Conservation (phyloP, 2,797 vertebrate species). For the Parauchenoglanis ngamensis region DNA sequence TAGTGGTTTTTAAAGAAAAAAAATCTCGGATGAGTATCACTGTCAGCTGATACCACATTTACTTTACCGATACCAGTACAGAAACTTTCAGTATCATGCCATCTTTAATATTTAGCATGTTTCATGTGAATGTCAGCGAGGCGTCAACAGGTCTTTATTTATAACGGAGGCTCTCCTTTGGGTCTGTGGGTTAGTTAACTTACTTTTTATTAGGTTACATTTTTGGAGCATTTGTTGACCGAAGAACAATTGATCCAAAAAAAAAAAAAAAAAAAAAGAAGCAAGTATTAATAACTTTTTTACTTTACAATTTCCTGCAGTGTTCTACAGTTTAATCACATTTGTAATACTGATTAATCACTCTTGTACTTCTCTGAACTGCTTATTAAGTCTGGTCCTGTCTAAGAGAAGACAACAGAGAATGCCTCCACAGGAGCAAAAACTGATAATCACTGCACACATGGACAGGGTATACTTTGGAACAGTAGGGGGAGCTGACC, state of each 20-base stretch:
- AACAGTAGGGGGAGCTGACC: slow-evolving; percentile 71
- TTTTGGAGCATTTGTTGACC: not conserved
- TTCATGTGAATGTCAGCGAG: not conserved
- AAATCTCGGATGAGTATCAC: not conserved
- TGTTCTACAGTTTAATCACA: not conserved
- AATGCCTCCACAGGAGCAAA: not conserved
- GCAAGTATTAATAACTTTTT: not conserved
- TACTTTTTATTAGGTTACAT: not conserved
- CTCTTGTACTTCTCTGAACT: not conserved
- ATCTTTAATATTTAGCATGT: not conserved
- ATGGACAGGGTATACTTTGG: not conserved
- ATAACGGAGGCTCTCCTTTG: not conserved
- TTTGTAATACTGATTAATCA: not conserved
- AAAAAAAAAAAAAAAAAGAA: not conserved
- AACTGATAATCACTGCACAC: not conserved
- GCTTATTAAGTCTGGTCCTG: not conserved
- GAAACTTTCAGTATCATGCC: not conserved
- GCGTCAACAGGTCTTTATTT: not conserved
- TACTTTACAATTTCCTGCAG: not conserved
- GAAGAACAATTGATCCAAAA: not conserved
- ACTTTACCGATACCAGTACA: not conserved
- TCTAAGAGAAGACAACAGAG: not conserved
- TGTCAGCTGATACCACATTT: not conserved
- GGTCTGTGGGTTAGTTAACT: not conserved
- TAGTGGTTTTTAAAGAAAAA: not conserved